Conservation (phyloP, 2,888 invertebrate species). For the Eupelmus urozonus region DNA sequence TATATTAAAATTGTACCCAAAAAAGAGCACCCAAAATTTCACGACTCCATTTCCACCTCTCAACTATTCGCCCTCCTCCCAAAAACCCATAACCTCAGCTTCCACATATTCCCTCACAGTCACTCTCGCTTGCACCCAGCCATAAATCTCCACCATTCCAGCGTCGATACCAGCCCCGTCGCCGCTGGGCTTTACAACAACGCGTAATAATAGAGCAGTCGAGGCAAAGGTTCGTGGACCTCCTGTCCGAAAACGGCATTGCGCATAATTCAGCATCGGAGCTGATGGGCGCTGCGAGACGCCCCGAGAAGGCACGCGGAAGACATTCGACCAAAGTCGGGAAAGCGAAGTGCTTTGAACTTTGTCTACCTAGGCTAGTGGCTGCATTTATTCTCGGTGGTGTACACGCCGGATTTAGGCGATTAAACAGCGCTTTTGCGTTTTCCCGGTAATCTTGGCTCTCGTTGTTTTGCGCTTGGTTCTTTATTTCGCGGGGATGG, state of each 20-base stretch:
- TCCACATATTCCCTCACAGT: too few species aligned
- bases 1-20: too few species aligned
- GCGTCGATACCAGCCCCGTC: too few species aligned
- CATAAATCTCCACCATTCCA: background rate
- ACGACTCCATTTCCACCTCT: too few species aligned
- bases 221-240: slow-evolving; percentile 46
- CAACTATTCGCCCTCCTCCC: too few species aligned
- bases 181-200: slow-evolving; percentile 18
- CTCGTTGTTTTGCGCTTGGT: background rate
- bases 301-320: slow-evolving; percentile 27
- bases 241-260: background rate
- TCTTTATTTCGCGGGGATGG: too few species aligned
- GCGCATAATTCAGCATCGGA: slow-evolving; percentile 9
- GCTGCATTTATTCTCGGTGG: background rate
- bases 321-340: slow-evolving; percentile 19
- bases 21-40: too few species aligned
- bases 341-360: slow-evolving; percentile 42
- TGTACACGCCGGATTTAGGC: slow-evolving; percentile 39
- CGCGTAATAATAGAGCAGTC: slow-evolving; percentile 51
- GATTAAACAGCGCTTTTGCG: slow-evolving; percentile 10
- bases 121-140: too few species aligned
- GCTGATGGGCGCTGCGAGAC: background rate
- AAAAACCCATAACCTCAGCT: too few species aligned
- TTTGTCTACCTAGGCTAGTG: background rate
- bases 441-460: slow-evolving; percentile 20